Percentiles rank a stretch among this genome's conserved stretches.
Evolutionary conservation across 2,888 invertebrate genomes (phyloP).

Genomic region (Mesorhabditis spiculigera): DNA sequence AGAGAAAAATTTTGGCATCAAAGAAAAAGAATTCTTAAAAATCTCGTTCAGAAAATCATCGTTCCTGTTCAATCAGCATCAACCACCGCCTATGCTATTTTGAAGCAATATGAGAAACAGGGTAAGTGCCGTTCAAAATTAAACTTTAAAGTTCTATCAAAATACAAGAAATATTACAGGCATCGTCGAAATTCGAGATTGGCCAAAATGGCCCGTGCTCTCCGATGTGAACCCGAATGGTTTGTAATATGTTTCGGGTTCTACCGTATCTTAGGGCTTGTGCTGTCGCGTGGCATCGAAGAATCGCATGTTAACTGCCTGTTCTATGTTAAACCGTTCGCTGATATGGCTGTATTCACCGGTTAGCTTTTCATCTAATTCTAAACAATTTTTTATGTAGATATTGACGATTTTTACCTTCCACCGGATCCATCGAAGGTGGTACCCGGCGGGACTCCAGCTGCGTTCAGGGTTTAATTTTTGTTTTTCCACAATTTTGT

Average conservation of each 20-base stretch:
- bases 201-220: constrained; percentile 57
- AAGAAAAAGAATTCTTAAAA: background rate
- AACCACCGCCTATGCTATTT: constrained; percentile 40
- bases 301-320: constrained; percentile 57
- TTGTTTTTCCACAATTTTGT: background rate
- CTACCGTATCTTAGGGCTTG: background rate
- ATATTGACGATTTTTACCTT: constrained; percentile 55
- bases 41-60: constrained; percentile 35
- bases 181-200: constrained; percentile 47
- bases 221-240: constrained; percentile 57
- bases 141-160: no score
- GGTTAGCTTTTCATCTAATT: background rate
- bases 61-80: constrained; percentile 55
- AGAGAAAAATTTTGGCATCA: background rate
- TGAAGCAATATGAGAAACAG: constrained; percentile 47
- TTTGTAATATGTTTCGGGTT: background rate
- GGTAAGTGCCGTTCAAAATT: constrained; percentile 21
- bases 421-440: constrained; percentile 46
- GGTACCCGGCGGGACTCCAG: constrained; percentile 37
- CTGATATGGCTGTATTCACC: constrained; percentile 53
- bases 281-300: constrained; percentile 41
- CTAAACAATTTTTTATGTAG: constrained; percentile 13
- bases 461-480: constrained; percentile 36
- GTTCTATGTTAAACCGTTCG: constrained; percentile 54
- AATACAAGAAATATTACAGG: constrained; percentile 23